Conservation (phyloP, 2,797 vertebrate species). For the Clamator glandarius region DNA sequence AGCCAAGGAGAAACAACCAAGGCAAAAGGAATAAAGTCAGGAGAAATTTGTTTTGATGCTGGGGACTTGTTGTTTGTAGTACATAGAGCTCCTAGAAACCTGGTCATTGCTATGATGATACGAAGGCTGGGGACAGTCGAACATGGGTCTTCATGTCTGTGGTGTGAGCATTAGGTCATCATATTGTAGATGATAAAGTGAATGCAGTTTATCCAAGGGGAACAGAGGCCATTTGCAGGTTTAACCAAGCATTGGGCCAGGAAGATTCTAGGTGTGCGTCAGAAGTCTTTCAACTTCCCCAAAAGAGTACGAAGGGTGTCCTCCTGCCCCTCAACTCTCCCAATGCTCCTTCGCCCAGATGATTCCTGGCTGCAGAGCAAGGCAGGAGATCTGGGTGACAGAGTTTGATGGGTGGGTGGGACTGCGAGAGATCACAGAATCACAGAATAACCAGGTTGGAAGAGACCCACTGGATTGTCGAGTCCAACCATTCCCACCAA, state of each 20-base stretch:
- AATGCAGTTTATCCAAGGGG: not conserved
- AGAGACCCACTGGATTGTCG: too few species aligned
- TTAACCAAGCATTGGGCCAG: not conserved
- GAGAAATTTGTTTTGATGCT: not conserved
- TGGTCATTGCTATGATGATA: not conserved
- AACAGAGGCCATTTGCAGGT: not conserved
- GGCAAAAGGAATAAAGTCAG: not conserved
- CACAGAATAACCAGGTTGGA: too few species aligned
- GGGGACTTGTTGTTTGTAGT: not conserved
- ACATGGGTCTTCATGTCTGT: not conserved
- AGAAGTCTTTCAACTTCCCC: not conserved
- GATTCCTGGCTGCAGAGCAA: not conserved
- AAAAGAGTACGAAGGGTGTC: not conserved
- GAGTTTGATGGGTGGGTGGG: not conserved
- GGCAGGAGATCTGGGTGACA: not conserved
- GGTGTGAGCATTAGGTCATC: fast-evolving
- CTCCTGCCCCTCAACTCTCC: not conserved
- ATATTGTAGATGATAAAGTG: not conserved
- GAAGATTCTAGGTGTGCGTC: not conserved
- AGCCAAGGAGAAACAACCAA: not conserved
- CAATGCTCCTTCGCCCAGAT: not conserved
- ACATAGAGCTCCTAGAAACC: not conserved
- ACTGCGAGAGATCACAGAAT: not conserved
- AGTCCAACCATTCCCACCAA: too few species aligned
- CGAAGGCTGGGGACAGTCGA: not conserved